Conservation (phyloP, 2,113 vertebrate genomes). For the Chaenogobius annularis region DNA sequence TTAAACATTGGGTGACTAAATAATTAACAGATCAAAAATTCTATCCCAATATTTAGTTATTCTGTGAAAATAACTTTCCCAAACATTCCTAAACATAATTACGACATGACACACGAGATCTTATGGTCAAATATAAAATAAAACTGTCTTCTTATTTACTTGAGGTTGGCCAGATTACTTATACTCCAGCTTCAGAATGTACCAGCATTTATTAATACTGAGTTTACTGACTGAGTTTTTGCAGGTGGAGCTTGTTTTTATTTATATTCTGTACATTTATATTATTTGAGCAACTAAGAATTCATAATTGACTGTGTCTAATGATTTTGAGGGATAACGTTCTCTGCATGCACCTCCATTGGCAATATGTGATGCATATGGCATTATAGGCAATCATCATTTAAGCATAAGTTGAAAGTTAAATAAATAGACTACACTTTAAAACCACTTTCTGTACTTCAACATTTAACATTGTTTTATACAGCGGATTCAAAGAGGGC, state of each 20-base stretch:
- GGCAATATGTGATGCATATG: neutral
- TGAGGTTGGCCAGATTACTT: neutral
- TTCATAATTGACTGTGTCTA: neutral
- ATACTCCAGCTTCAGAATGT: neutral
- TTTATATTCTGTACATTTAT: constrained; percentile 2
- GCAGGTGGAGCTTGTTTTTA: neutral
- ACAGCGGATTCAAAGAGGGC: neutral
- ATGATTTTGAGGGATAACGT: neutral
- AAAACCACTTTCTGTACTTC: neutral
- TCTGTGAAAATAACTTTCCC: too few relatives aligned
- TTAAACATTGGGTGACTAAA: too few relatives aligned
- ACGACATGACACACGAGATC: neutral
- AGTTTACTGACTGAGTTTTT: neutral
- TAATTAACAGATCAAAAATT: too few relatives aligned
- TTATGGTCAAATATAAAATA: neutral
- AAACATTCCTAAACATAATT: neutral
- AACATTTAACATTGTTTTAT: neutral
- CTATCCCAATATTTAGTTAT: neutral
- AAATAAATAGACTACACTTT: neutral
- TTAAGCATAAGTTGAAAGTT: neutral
- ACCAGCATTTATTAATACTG: neutral
- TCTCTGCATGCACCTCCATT: constrained; percentile 21
- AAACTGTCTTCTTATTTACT: neutral
- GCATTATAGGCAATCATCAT: neutral
- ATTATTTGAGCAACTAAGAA: neutral